Conservation (phyloP, 2,888 invertebrate species). For the Hypomecis atomaria region DNA sequence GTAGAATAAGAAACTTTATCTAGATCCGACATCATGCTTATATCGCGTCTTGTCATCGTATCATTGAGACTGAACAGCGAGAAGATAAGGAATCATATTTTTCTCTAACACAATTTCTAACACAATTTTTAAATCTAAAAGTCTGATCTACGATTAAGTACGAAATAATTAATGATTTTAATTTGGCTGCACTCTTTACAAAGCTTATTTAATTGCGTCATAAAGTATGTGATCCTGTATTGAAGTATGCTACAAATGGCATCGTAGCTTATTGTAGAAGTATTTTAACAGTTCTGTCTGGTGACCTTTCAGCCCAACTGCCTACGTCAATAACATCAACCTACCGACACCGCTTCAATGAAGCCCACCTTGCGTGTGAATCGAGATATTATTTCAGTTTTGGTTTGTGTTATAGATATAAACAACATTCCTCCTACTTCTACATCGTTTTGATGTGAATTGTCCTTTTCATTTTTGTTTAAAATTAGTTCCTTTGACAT, state of each 20-base stretch:
- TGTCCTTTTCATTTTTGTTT: constrained; percentile 9
- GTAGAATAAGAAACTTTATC: constrained; percentile 48
- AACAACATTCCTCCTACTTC: constrained; percentile 16
- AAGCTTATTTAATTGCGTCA: neutral
- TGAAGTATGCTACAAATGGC: neutral
- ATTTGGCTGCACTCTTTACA: too few species aligned
- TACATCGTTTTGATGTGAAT: neutral
- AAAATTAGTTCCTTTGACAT: constrained; percentile 5
- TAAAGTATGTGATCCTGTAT: neutral
- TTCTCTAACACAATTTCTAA: too few species aligned
- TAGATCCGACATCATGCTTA: constrained; percentile 19
- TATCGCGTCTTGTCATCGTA: constrained; percentile 17
- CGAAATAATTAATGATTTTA: too few species aligned
- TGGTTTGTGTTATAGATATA: constrained; percentile 7
- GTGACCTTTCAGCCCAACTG: constrained; percentile 16
- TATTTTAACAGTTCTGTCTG: constrained; percentile 2
- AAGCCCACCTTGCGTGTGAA: constrained; percentile 11
- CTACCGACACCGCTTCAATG: constrained; percentile 17
- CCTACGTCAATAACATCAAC: constrained; percentile 15
- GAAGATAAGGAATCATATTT: neutral
- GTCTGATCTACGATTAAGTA: too few species aligned
- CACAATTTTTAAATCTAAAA: too few species aligned
- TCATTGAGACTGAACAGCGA: neutral
- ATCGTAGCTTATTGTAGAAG: neutral
- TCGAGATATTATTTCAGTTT: constrained; percentile 14